phyloP scores from a whole-genome alignment of 2,113 vertebrate species.

The Guaruba guarouba region DNA sequence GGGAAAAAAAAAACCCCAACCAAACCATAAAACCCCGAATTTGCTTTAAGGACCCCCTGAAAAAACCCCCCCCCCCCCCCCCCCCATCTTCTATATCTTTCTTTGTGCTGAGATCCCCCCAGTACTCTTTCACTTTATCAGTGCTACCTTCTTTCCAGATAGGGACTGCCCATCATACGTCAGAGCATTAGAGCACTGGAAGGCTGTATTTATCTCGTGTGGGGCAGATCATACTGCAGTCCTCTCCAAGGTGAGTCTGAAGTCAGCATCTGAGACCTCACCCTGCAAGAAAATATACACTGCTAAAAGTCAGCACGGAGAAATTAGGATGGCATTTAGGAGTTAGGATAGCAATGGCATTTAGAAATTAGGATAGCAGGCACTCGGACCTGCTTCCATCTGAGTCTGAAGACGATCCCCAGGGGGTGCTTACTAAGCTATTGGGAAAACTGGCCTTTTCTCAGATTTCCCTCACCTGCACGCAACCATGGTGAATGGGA shows the following conservation, averaged over 20 bases:
- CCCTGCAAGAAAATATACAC: background rate
- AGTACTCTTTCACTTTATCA: background rate
- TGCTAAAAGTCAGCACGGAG: background rate
- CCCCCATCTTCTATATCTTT: background rate
- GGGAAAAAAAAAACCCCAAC: too few species aligned
- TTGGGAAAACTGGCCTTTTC: background rate
- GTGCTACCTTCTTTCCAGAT: slow-evolving; percentile 24
- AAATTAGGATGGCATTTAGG: background rate
- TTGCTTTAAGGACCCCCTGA: too few species aligned
- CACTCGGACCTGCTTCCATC: background rate
- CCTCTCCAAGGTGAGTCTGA: slow-evolving; percentile 71
- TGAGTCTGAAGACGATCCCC: accelerated
- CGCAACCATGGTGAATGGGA: background rate
- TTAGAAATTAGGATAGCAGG: background rate
- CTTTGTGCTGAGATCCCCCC: background rate
- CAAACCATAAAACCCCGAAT: too few species aligned
- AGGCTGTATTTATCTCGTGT: slow-evolving; percentile 65
- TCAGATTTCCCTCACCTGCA: background rate
- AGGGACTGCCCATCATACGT: background rate
- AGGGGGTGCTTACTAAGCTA: background rate
- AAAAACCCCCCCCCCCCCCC: accelerated
- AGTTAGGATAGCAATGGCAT: background rate
- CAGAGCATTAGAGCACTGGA: slow-evolving; percentile 49
- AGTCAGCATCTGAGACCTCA: background rate
- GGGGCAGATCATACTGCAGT: slow-evolving; percentile 73